Evolutionary conservation across 2,113 vertebrate species (phyloP).

Genomic region (Pampusana beccarii): DNA sequence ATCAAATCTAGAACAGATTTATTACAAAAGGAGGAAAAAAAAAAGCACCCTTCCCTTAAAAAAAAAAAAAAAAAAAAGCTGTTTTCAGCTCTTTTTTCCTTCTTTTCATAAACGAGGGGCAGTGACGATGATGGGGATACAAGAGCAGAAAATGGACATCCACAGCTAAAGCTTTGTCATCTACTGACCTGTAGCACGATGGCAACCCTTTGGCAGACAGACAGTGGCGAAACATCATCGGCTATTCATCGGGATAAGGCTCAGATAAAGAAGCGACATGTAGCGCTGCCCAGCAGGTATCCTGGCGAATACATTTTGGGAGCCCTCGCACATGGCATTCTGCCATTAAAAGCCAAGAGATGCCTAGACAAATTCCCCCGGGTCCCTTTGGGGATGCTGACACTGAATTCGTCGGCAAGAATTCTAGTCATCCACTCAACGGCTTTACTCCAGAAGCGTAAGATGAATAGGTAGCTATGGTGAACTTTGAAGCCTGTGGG

Average conservation of each 20-base stretch:
- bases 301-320: background rate
- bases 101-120: background rate
- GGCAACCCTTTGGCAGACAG: background rate
- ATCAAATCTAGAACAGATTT: background rate
- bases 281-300: slow-evolving; percentile 35
- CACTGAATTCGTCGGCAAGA: background rate
- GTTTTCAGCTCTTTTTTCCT: background rate
- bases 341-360: slow-evolving; percentile 34
- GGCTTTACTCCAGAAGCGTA: background rate
- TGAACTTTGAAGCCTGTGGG: slow-evolving; percentile 63
- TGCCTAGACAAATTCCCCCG: background rate
- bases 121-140: background rate
- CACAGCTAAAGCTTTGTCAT: background rate
- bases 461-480: slow-evolving; percentile 69
- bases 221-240: background rate
- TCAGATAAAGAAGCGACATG: background rate
- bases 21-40: background rate
- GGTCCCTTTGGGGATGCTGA: background rate
- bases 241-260: background rate
- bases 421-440: background rate
- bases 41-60: background rate
- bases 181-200: background rate
- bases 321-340: background rate
- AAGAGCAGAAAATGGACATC: background rate
- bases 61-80: background rate